phyloP scores from a whole-genome alignment of 2,113 vertebrate genomes.

The Nipponia nippon region DNA sequence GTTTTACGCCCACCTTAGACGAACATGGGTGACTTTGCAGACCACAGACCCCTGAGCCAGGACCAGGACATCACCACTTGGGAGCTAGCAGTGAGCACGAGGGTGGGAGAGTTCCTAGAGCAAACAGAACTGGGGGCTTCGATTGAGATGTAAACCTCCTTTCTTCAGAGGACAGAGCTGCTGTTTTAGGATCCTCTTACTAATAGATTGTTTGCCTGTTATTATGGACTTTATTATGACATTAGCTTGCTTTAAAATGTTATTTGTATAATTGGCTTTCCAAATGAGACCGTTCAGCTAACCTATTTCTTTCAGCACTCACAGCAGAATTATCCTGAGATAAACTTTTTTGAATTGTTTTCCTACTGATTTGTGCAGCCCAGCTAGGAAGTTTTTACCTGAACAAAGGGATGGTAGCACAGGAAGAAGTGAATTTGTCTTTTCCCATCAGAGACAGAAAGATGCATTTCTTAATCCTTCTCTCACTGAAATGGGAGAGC shows the following conservation, averaged over 20 bases:
- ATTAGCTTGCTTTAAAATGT: constrained; percentile 54
- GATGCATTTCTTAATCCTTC: not conserved
- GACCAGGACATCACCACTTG: not conserved
- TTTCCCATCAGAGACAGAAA: not conserved
- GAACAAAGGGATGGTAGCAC: not conserved
- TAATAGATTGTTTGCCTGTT: constrained; percentile 47
- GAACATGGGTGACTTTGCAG: not conserved
- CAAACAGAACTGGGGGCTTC: not conserved
- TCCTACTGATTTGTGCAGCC: not conserved
- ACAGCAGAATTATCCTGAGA: constrained; percentile 57
- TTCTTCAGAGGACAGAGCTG: not conserved
- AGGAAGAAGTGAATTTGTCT: not conserved
- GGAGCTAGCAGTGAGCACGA: not conserved
- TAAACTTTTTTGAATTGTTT: constrained; percentile 20
- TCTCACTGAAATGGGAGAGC: not conserved
- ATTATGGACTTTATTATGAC: constrained; percentile 32
- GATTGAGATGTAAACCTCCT: not conserved
- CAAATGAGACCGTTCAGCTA: constrained; percentile 21
- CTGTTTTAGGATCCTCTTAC: not conserved
- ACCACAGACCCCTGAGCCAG: not conserved
- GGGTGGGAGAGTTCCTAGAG: not conserved
- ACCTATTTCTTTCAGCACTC: constrained; percentile 20
- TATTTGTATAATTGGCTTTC: constrained; percentile 55
- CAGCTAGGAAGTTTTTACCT: not conserved
- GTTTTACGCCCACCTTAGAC: not conserved